phyloP scores from a whole-genome alignment of 2,113 vertebrate genomes.

The Galbula dea region DNA sequence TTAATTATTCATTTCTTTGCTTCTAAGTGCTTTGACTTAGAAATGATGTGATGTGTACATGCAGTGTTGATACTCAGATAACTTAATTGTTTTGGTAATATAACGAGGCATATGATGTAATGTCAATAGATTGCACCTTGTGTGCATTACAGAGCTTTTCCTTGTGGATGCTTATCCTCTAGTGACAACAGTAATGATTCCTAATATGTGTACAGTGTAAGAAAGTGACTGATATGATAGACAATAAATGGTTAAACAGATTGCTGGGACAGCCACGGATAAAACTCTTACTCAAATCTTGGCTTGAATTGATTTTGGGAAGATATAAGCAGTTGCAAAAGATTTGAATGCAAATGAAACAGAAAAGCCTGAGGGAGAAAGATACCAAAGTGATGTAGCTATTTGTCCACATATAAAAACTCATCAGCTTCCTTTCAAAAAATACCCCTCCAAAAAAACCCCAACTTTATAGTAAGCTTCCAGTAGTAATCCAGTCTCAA shows the following conservation, averaged over 20 bases:
- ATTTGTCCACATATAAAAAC: background rate
- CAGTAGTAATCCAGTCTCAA: background rate
- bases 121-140: conserved; percentile 29
- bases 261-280: background rate
- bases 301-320: background rate
- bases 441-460: background rate
- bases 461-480: background rate
- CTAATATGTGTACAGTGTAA: background rate
- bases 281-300: background rate
- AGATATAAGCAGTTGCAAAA: background rate
- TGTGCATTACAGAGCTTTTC: conserved; percentile 41
- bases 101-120: conserved; percentile 61
- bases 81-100: conserved; percentile 61
- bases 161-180: conserved; percentile 5
- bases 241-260: conserved; percentile 56
- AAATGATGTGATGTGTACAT: conserved; percentile 37
- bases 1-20: conserved; percentile 60
- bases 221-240: conserved; percentile 18
- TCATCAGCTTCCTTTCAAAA: background rate
- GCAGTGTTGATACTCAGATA: conserved; percentile 31
- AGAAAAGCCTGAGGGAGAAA: background rate
- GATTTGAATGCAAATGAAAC: background rate
- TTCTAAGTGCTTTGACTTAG: conserved; percentile 51
- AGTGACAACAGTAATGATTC: conserved; percentile 37
- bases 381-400: background rate